Evolutionary conservation across 35 echinoderm and acorn worm species (phyloP).

Genomic region (Strongylocentrotus purpuratus): DNA sequence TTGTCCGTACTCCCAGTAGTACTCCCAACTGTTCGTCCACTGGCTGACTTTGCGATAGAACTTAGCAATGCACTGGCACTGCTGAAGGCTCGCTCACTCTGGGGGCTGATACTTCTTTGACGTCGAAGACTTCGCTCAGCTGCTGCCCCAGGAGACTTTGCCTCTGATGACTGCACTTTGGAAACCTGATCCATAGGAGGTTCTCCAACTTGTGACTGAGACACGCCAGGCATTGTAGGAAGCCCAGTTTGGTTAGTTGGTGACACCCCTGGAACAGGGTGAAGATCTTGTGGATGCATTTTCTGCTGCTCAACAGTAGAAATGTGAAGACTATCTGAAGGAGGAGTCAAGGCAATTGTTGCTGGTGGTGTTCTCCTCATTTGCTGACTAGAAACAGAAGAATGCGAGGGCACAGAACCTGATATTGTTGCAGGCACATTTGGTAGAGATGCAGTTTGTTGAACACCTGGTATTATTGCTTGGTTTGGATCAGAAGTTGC

Average conservation of each 20-base stretch:
- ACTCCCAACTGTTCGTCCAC: slow-evolving; percentile 43
- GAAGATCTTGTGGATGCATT: not conserved
- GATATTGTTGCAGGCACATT: slow-evolving; percentile 33
- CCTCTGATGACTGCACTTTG: not conserved
- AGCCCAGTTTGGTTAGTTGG: not conserved
- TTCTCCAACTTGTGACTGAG: not conserved
- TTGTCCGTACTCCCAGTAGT: slow-evolving; percentile 9
- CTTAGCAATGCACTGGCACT: slow-evolving; percentile 72
- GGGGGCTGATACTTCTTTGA: slow-evolving; percentile 49
- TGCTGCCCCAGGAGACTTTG: not conserved
- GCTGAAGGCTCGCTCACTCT: not conserved
- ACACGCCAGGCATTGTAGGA: not conserved
- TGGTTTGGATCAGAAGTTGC: not conserved
- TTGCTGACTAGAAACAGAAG: not conserved
- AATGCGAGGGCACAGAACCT: not conserved
- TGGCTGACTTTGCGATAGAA: slow-evolving; percentile 68
- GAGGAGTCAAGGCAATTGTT: not conserved
- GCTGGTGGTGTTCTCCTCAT: not conserved
- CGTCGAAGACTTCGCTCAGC: not conserved
- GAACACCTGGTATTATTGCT: slow-evolving; percentile 16
- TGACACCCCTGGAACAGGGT: not conserved
- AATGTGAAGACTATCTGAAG: not conserved
- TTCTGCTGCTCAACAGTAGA: not conserved
- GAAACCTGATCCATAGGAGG: not conserved
- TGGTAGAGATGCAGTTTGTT: not conserved